These are phyloP conservation scores for Dasysyrphus albostriatus DNA, from an alignment of 2,888 invertebrate species.

Conservation along the genomic window DNA sequence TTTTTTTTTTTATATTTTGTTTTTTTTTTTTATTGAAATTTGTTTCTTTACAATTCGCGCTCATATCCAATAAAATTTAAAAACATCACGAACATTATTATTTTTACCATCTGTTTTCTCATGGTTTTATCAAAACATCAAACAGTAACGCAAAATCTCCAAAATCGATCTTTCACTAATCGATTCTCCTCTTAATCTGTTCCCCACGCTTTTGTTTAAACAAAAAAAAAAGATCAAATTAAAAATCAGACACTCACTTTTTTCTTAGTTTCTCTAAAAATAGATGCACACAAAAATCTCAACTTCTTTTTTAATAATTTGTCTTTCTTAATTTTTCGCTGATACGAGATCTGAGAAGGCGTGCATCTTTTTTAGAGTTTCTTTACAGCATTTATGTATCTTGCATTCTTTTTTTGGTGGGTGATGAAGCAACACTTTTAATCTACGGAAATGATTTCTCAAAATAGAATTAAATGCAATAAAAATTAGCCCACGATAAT, in stretches of 20 bases:
- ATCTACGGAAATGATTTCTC: slow-evolving; percentile 26
- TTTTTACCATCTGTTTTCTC: slow-evolving; percentile 10
- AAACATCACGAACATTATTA: slow-evolving; percentile 8
- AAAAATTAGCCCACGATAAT: slow-evolving; percentile 28
- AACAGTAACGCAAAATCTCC: slow-evolving; percentile 32
- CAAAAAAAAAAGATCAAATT: neutral
- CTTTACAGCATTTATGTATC: neutral
- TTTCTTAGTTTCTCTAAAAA: neutral
- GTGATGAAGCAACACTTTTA: slow-evolving; percentile 2
- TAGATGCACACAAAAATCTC: slow-evolving; percentile 10
- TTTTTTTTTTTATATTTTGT: neutral
- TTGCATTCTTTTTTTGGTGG: slow-evolving; percentile 1
- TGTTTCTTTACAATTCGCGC: neutral
- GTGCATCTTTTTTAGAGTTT: slow-evolving; percentile 15
- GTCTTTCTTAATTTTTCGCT: slow-evolving; percentile 19
- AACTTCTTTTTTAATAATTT: neutral
- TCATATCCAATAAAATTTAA: neutral
- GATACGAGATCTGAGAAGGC: slow-evolving; percentile 36
- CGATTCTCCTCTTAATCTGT: slow-evolving; percentile 22
- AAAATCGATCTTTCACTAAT: slow-evolving; percentile 32
- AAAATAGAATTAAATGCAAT: slow-evolving; percentile 26
- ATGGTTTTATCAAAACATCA: slow-evolving; percentile 44
- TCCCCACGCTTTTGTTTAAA: slow-evolving; percentile 19
- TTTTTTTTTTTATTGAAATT: no score
- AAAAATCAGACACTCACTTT: slow-evolving; percentile 24